Conservation (phyloP, 1,140 invertebrate species). For the Andrena cerasifolii region DNA sequence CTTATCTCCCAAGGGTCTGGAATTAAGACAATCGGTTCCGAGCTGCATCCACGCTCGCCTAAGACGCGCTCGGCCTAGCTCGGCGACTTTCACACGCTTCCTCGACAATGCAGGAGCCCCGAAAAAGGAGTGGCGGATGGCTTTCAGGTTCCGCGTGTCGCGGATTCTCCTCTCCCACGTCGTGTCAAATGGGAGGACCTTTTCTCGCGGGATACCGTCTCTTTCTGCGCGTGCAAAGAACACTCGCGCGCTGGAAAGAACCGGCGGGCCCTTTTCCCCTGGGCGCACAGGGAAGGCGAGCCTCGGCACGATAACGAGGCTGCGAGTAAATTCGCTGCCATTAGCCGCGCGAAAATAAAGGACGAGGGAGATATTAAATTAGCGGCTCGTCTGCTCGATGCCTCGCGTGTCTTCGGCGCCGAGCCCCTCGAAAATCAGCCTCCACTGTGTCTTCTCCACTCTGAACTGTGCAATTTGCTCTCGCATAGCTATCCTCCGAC, state of each 20-base stretch:
- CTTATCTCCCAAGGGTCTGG: too few species aligned
- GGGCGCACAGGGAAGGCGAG: conserved; percentile 39
- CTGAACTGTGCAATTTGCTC: too few species aligned
- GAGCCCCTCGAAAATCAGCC: too few species aligned
- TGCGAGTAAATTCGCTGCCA: conserved; percentile 80
- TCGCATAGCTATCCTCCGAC: too few species aligned
- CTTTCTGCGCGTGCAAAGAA: conserved; percentile 15
- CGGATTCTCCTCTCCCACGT: neutral
- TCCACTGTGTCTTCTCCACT: too few species aligned
- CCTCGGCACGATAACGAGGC: conserved; percentile 74
- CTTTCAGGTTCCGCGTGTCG: neutral
- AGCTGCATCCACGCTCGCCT: too few species aligned
- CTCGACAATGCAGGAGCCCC: neutral
- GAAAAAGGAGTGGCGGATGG: neutral
- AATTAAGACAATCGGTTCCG: too few species aligned
- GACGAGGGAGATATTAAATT: conserved; percentile 76
- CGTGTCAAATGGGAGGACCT: conserved; percentile 1
- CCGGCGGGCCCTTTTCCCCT: conserved; percentile 4
- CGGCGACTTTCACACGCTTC: conserved; percentile 2
- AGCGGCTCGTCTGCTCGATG: conserved; percentile 51
- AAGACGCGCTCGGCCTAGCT: too few species aligned
- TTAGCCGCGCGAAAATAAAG: conserved; percentile 78
- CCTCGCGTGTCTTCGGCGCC: conserved; percentile 50
- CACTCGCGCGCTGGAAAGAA: neutral
- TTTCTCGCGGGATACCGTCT: conserved; percentile 15